Evolutionary conservation across 2,888 invertebrate species (phyloP).

Genomic region (Melanargia galathea): DNA sequence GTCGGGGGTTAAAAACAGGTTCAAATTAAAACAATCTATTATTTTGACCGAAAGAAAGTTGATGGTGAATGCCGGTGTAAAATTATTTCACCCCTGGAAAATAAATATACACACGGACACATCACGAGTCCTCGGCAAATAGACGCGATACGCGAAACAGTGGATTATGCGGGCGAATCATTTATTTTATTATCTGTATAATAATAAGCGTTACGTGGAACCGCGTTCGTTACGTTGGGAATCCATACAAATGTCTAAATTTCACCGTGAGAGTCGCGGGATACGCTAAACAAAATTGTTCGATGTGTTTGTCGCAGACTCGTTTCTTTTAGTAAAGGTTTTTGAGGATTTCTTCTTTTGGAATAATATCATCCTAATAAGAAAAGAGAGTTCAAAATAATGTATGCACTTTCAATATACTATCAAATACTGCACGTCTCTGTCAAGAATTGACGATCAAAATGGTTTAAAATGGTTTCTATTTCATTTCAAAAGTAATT

Average conservation of each 20-base stretch:
- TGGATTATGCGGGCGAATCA: slow-evolving; percentile 34
- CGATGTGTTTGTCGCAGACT: slow-evolving; percentile 22
- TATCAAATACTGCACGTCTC: no score
- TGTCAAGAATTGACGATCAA: no score
- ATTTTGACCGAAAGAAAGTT: background rate
- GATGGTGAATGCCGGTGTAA: background rate
- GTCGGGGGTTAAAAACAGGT: background rate
- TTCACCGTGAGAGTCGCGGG: slow-evolving; percentile 20
- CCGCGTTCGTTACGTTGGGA: slow-evolving; percentile 40
- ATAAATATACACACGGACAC: slow-evolving; percentile 23
- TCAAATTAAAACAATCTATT: background rate
- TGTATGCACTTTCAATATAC: no score
- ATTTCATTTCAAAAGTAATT: no score
- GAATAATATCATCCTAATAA: no score
- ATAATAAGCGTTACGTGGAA: slow-evolving; percentile 34
- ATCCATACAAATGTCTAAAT: slow-evolving; percentile 40
- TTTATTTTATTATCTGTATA: slow-evolving; percentile 41
- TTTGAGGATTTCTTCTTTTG: no score
- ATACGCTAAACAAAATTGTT: slow-evolving; percentile 24
- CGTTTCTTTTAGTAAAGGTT: background rate
- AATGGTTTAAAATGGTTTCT: no score
- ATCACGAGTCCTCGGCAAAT: slow-evolving; percentile 23
- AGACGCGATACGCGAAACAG: slow-evolving; percentile 23
- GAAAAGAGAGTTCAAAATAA: no score
- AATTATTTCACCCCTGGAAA: slow-evolving; percentile 6